Conservation (phyloP, 2,113 vertebrate species). For the Leptobrachium leishanense region DNA sequence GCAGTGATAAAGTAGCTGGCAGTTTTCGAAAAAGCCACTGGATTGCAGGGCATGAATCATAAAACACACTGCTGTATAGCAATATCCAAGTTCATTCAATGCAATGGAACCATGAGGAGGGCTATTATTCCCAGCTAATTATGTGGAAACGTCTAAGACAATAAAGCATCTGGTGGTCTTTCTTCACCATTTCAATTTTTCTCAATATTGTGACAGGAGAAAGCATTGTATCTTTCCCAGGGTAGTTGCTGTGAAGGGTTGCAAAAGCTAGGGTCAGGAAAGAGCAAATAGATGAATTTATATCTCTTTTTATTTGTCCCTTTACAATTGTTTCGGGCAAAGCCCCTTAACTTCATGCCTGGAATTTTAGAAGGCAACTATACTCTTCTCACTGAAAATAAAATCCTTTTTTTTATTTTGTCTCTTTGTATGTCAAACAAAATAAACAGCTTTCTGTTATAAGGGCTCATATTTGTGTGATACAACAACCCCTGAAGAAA, state of each 20-base stretch:
- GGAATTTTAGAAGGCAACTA: constrained; percentile 74
- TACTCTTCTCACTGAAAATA: constrained; percentile 75
- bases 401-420: constrained; percentile 61
- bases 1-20: constrained; percentile 82
- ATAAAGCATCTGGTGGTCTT: constrained; percentile 99
- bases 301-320: constrained; percentile 91
- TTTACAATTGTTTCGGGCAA: constrained; percentile 78
- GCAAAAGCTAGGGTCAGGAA: constrained; percentile 88
- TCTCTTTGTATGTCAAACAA: constrained; percentile 77
- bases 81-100: constrained; percentile 97
- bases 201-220: constrained; percentile 95
- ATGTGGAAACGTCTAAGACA: constrained; percentile 98
- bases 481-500: background rate
- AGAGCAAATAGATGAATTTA: constrained; percentile 99
- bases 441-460: constrained; percentile 65
- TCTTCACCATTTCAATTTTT: constrained; percentile 87
- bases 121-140: constrained; percentile 97
- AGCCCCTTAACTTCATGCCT: constrained; percentile 63
- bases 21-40: constrained; percentile 76
- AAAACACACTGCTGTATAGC: constrained; percentile 85
- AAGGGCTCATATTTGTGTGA: background rate
- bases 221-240: constrained; percentile 90
- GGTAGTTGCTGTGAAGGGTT: constrained; percentile 75
- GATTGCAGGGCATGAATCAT: constrained; percentile 84
- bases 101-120: constrained; percentile 87